A percentile compares a stretch with the other conserved stretches of the same genome.
These are phyloP conservation scores for Dascillus cervinus DNA, from an alignment of 2,888 invertebrate species.

Conservation along the genomic window DNA sequence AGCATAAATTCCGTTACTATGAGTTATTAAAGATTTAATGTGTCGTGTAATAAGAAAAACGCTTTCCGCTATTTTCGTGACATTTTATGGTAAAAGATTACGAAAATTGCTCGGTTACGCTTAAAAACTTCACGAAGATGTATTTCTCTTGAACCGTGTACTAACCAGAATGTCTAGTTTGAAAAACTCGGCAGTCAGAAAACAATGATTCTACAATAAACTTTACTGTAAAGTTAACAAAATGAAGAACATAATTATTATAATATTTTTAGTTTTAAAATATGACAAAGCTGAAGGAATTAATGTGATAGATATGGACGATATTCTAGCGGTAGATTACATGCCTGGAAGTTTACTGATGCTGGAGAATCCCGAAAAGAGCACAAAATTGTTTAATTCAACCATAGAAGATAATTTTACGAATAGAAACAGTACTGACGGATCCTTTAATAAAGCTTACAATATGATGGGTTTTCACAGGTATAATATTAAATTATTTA, in stretches of 20 bases:
- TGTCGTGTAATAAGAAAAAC: no score
- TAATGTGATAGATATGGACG: slow-evolving; percentile 47
- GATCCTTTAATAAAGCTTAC: slow-evolving; percentile 55
- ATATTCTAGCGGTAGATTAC: slow-evolving; percentile 60
- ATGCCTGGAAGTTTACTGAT: slow-evolving; percentile 60
- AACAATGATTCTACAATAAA: no score
- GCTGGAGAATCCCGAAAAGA: slow-evolving; percentile 37
- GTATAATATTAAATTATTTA: slow-evolving; percentile 36
- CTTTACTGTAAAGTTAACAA: no score
- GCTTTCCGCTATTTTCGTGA: slow-evolving; percentile 1
- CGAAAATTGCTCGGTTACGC: slow-evolving; percentile 12
- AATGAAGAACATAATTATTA: no score
- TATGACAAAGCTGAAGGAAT: slow-evolving; percentile 5
- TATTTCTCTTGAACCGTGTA: no score
- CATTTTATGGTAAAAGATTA: slow-evolving; percentile 11
- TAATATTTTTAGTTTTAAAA: no score
- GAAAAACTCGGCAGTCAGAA: no score
- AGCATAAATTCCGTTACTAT: no score
- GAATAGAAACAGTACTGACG: slow-evolving; percentile 34
- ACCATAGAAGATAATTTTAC: slow-evolving; percentile 6
- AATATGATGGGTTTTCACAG: slow-evolving; percentile 62
- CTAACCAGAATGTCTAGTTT: no score
- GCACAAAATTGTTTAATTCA: slow-evolving; percentile 15
- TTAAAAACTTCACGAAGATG: no score
- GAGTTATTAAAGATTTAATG: no score